A percentile compares a stretch with the other conserved stretches of the same genome.
phyloP scores from a whole-genome alignment of 2,797 vertebrate genomes.

The Tapirus indicus region DNA sequence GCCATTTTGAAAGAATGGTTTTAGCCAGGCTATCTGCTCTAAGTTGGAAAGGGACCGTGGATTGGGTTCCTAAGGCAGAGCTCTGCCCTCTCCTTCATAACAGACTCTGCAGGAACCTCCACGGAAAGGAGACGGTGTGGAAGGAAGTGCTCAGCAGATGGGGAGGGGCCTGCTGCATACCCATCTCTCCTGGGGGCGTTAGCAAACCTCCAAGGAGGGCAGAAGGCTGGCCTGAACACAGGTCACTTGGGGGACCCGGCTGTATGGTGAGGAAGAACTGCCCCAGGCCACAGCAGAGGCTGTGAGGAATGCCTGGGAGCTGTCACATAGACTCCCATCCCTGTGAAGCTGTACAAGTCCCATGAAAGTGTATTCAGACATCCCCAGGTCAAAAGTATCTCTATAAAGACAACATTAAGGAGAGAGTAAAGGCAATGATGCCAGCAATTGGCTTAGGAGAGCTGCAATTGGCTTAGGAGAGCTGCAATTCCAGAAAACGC shows the following conservation, averaged over 20 bases:
- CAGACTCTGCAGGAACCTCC: background rate
- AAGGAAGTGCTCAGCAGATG: background rate
- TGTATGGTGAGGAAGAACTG: background rate
- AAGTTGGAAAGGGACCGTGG: background rate
- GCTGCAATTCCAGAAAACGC: background rate
- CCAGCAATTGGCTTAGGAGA: background rate
- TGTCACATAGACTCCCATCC: background rate
- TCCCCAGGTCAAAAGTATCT: background rate
- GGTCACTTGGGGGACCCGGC: background rate
- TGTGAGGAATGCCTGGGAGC: too few species aligned
- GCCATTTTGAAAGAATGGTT: conserved; percentile 5
- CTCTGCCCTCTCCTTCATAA: background rate
- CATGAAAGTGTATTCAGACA: background rate
- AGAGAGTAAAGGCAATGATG: background rate
- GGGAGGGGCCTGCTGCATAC: fast-evolving
- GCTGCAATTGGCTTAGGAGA: background rate
- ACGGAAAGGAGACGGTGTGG: background rate
- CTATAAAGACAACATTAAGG: background rate
- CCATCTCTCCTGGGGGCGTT: background rate
- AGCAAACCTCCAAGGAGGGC: background rate
- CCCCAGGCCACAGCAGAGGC: background rate
- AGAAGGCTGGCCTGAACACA: background rate
- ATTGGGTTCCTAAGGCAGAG: background rate
- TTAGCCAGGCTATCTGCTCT: background rate
- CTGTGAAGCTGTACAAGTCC: background rate